Percentiles rank a stretch among this genome's conserved stretches.
phyloP scores from a whole-genome alignment of 2,113 vertebrate genomes.

The Syngnathus typhle region DNA sequence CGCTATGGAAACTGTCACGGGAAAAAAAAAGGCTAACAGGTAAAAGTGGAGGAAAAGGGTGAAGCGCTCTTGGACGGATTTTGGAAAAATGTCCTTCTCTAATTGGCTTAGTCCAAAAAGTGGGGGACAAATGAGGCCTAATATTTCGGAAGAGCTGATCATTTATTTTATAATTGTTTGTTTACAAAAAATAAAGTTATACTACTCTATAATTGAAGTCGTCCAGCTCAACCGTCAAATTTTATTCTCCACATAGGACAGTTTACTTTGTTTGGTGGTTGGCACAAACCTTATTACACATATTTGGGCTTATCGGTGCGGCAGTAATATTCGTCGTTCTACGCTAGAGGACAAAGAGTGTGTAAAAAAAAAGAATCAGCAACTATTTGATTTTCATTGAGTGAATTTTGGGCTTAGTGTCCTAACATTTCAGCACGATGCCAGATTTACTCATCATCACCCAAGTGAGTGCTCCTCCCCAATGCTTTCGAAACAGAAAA shows the following conservation, averaged over 20 bases:
- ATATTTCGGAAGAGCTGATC: background rate
- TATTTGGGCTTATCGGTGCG: too few species aligned
- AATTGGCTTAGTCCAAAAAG: background rate
- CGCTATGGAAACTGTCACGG: slow-evolving; percentile 64
- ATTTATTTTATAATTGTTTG: too few species aligned
- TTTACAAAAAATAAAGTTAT: background rate
- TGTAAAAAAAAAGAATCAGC: too few species aligned
- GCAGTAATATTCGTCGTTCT: too few species aligned
- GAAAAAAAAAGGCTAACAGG: slow-evolving; percentile 53
- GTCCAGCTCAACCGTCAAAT: too few species aligned
- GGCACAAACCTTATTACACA: too few species aligned
- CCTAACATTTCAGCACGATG: slow-evolving; percentile 48
- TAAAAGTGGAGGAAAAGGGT: slow-evolving; percentile 44
- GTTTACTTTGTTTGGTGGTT: too few species aligned
- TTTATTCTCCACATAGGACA: too few species aligned
- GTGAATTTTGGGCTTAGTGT: slow-evolving; percentile 43
- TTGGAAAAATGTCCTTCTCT: background rate
- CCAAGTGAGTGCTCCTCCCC: slow-evolving; percentile 38
- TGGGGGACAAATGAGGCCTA: background rate
- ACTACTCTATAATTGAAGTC: background rate
- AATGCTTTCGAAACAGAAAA: slow-evolving; percentile 45
- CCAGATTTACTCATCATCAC: slow-evolving; percentile 39
- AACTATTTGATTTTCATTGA: slow-evolving; percentile 31
- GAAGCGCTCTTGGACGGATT: slow-evolving; percentile 26
- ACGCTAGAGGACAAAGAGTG: too few species aligned